Evolutionary conservation across 2,888 invertebrate species (phyloP).

Genomic region (Machimus atricapillus): DNA sequence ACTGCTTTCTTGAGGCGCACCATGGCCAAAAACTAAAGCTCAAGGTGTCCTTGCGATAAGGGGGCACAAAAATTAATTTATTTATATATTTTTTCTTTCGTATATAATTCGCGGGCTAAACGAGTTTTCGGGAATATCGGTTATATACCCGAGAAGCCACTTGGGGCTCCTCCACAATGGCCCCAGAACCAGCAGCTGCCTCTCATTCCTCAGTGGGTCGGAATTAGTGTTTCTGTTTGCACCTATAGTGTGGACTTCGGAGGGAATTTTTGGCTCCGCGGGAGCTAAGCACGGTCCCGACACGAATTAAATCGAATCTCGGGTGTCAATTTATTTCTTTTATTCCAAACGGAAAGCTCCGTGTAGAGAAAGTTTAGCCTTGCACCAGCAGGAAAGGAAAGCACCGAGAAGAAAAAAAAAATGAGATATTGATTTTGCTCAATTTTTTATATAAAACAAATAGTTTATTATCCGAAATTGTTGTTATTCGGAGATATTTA

Average conservation of each 20-base stretch:
- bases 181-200: not conserved
- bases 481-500: slow-evolving; percentile 13
- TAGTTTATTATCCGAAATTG: slow-evolving; percentile 20
- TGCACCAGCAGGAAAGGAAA: slow-evolving; percentile 26
- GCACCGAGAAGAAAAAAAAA: slow-evolving; percentile 14
- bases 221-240: not conserved
- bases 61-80: not conserved
- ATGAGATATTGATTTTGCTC: slow-evolving; percentile 45
- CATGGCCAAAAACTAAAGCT: not conserved
- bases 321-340: slow-evolving; percentile 20
- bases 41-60: not conserved
- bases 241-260: not conserved
- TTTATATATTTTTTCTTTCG: not conserved
- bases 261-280: not conserved
- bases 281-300: not conserved
- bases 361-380: slow-evolving; percentile 5
- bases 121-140: not conserved
- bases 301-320: slow-evolving; percentile 8
- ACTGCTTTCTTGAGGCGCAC: not conserved
- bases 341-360: slow-evolving; percentile 23
- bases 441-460: slow-evolving; percentile 30
- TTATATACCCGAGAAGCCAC: not conserved
- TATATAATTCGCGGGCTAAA: not conserved
- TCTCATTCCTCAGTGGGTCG: not conserved
- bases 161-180: not conserved